phyloP scores from a whole-genome alignment of 1,140 invertebrate species.

The Hesperophylax magnus region DNA sequence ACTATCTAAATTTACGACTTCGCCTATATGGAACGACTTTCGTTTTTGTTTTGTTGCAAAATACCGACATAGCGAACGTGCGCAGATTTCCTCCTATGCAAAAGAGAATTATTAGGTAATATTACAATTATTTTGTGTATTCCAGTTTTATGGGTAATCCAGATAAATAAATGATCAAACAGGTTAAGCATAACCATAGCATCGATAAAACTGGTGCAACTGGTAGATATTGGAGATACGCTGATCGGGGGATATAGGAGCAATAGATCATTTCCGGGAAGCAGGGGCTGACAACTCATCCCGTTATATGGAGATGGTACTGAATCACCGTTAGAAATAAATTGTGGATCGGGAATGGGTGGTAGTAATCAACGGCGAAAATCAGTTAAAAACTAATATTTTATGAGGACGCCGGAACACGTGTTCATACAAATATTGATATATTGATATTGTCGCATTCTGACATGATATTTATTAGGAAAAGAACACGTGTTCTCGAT shows the following conservation, averaged over 20 bases:
- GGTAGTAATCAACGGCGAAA: background rate
- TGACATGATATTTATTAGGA: too few relatives aligned
- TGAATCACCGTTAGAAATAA: background rate
- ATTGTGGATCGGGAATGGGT: background rate
- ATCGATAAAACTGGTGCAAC: constrained; percentile 11
- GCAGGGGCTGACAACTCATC: constrained; percentile 4
- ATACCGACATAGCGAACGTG: background rate
- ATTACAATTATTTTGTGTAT: too few relatives aligned
- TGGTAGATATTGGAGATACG: constrained; percentile 5
- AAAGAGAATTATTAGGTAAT: too few relatives aligned
- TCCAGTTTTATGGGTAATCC: too few relatives aligned
- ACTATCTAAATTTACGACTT: constrained; percentile 3
- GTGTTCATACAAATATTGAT: too few relatives aligned
- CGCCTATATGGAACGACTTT: constrained; percentile 15
- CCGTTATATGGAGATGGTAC: constrained; percentile 2
- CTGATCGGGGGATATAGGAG: background rate
- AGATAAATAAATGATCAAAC: too few relatives aligned
- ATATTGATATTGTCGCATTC: too few relatives aligned
- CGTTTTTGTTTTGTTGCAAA: background rate
- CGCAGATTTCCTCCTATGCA: background rate
- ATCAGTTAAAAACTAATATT: too few relatives aligned
- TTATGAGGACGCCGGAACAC: too few relatives aligned
- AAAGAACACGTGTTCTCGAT: too few relatives aligned
- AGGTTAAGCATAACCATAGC: background rate
- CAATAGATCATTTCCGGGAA: constrained; percentile 4